Base-by-base conservation (phyloP, 2,888 invertebrate species). In the Lithophane leautieri region DNA sequence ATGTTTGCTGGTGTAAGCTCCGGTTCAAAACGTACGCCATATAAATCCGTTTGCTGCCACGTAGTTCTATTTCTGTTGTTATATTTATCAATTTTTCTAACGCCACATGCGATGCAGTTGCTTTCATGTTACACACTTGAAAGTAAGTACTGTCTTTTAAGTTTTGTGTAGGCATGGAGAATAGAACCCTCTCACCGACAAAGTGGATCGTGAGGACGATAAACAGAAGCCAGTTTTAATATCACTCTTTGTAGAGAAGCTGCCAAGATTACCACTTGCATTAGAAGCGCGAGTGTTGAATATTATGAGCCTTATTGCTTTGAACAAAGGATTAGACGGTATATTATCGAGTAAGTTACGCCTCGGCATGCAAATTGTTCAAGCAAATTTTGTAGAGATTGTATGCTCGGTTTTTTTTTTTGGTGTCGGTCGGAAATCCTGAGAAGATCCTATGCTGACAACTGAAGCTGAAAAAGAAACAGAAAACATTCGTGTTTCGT, bases 1-100 rank as follows among this genome's bases (percentile, higher is more conserved):
- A 90, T 85, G 89, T 83, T 82, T 81, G 84, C 68, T 81, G 75
- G 79, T 85, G 54, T 80, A 78, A 75, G 84, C 84, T 77, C 72
- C 74, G 73, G 70, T 79, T 84, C 78, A 76, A 82, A 87, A 82
- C 78, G 87, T 70, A 71, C 78, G 88, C 73, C 82, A 76, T 85
- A 83, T 82, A 84, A 82, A 83, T 85, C 73, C 80, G 83, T 83
- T 83, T 82, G 80, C 73, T 83, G 77, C 75, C 75, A 70, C 52
- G 78, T 73, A 67, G 83, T 84, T 84, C 88, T 88, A 88, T 88
- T 88, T 88, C 74, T 79, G 85, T 81, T 70, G 76, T 76, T 77
- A 81, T 89, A 88, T 89, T 89, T 89, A 89, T 82, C 70, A 86
- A 84, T 88, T 89, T 89, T 89, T 89, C 83, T 89, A 88, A 78